Conservation (phyloP, 1,140 invertebrate genomes). For the Parasteatoda tepidariorum region DNA sequence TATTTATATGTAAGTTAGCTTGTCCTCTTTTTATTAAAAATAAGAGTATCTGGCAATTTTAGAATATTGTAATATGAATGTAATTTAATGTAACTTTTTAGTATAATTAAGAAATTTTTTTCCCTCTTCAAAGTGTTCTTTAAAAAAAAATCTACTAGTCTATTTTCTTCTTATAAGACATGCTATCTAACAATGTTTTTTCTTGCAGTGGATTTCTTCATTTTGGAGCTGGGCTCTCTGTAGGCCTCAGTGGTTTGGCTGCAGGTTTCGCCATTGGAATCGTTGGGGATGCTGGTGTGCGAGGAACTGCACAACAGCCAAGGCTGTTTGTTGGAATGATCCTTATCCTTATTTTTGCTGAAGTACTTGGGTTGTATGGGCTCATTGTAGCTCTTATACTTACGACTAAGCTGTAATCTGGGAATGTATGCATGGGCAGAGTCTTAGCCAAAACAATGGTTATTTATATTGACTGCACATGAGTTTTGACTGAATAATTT, state of each 20-base stretch:
- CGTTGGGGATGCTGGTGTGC: constrained; percentile 97
- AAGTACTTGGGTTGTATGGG: constrained; percentile 99
- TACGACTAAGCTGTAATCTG: constrained; percentile 79
- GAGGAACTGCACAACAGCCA: constrained; percentile 98
- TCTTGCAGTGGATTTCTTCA: constrained; percentile 84
- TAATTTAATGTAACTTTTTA: too few relatives aligned
- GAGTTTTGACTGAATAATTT: too few relatives aligned
- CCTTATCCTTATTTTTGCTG: constrained; percentile 99
- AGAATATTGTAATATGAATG: too few relatives aligned
- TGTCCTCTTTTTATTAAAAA: too few relatives aligned
- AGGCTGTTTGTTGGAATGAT: constrained; percentile 99
- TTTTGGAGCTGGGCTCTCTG: constrained; percentile 95
- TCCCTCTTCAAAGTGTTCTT: too few relatives aligned
- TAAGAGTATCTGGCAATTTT: too few relatives aligned
- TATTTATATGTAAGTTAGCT: too few relatives aligned
- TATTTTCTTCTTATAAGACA: too few relatives aligned
- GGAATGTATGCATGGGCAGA: neutral
- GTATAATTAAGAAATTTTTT: too few relatives aligned
- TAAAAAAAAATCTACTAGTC: too few relatives aligned
- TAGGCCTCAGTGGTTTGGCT: constrained; percentile 96
- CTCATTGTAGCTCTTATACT: constrained; percentile 99
- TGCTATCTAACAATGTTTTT: constrained; percentile 84
- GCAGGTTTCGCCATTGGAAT: constrained; percentile 99
- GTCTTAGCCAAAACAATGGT: neutral
- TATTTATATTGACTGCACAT: neutral